Conservation (phyloP, 1,140 invertebrate species). For the Drosophila sproati region DNA sequence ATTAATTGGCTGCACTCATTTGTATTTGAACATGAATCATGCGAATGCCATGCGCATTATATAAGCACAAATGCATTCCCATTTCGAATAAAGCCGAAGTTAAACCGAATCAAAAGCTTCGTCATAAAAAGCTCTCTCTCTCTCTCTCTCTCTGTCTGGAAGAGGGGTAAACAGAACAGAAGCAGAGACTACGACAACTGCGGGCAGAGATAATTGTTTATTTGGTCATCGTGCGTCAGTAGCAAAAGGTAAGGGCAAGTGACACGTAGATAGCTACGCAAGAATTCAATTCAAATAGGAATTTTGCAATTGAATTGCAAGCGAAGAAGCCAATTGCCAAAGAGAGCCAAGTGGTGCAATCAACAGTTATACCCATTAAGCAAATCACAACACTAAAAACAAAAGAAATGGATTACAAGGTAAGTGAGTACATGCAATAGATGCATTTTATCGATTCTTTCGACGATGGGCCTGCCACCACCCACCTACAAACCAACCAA, state of each 20-base stretch:
- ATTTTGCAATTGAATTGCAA: neutral
- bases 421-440: constrained; percentile 48
- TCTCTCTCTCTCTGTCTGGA: too few relatives aligned
- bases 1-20: constrained; percentile 23
- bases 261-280: constrained; percentile 7
- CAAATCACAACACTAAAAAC: constrained; percentile 1
- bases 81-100: constrained; percentile 14
- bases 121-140: constrained; percentile 33
- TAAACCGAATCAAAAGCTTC: constrained; percentile 59
- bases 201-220: constrained; percentile 8
- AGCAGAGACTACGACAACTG: constrained; percentile 7
- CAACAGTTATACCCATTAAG: neutral
- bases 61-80: constrained; percentile 21
- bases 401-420: constrained; percentile 64
- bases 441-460: constrained; percentile 25
- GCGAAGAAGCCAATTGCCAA: neutral
- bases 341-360: neutral
- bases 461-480: neutral
- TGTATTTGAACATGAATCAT: constrained; percentile 29
- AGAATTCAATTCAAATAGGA: neutral
- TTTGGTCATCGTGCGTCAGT: constrained; percentile 22
- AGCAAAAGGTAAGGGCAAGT: constrained; percentile 24
- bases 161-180: neutral
- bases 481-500: constrained; percentile 1
- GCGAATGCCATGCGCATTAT: constrained; percentile 11